Percentiles rank a stretch among this genome's conserved stretches.
Conservation (phyloP, 2,888 invertebrate species). For the Yponomeuta cagnagella region DNA sequence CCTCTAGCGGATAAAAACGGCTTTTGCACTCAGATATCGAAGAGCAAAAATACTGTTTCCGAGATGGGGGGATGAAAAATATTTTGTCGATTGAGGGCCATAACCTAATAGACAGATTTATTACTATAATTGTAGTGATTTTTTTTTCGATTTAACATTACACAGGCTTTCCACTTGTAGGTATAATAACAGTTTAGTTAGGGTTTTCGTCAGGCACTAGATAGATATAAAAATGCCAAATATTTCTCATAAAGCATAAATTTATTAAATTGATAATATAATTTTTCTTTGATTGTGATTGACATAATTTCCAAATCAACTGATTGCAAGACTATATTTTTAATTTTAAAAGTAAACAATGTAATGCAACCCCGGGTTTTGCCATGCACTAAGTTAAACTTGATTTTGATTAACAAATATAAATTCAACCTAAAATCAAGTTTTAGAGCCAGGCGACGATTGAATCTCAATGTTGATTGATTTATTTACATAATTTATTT, state of each 20-base stretch:
- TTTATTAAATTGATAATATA: neutral
- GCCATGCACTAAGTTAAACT: conserved; percentile 69
- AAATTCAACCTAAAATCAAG: conserved; percentile 61
- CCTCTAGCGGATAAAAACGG: too few relatives aligned
- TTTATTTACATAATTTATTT: conserved; percentile 33
- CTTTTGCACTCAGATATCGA: too few relatives aligned
- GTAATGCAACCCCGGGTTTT: conserved; percentile 69
- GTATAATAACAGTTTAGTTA: too few relatives aligned
- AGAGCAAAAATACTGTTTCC: too few relatives aligned
- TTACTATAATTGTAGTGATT: too few relatives aligned
- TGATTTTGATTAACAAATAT: conserved; percentile 47
- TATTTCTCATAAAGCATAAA: neutral
- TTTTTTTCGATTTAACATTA: too few relatives aligned
- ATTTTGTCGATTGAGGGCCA: too few relatives aligned
- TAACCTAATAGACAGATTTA: too few relatives aligned
- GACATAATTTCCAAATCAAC: conserved; percentile 29
- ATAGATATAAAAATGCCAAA: neutral
- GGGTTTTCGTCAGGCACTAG: neutral
- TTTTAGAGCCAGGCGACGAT: conserved; percentile 59
- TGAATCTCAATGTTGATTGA: conserved; percentile 45
- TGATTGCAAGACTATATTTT: conserved; percentile 72
- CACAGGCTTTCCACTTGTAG: too few relatives aligned
- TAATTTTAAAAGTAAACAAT: conserved; percentile 58
- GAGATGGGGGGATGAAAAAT: too few relatives aligned
- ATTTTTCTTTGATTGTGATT: neutral